Evolutionary conservation across 1,140 invertebrate species (phyloP), one percentile per base, ranked within the genome.

Genomic region (Maniola jurtina): DNA sequence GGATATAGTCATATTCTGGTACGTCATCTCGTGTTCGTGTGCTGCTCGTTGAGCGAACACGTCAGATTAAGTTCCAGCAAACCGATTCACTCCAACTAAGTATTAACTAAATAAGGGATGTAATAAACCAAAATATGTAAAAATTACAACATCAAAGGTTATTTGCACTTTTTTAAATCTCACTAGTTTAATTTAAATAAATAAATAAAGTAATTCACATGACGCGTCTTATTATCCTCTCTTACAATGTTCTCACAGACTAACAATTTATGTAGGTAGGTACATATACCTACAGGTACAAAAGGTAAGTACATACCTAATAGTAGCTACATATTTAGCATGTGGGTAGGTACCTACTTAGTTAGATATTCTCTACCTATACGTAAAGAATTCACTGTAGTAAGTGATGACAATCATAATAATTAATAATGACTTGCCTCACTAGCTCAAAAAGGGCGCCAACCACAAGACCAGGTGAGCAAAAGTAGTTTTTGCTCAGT

Each of bases 101-200:
- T 11, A 11, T 6, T 42, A 42, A 11, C 35, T 40, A 33, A 55
- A 15, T 11, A 61, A 56, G 55, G 58, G 52, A 61, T 64, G 47
- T 65, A 35, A 54, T 63, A 50, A 52, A 33, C 33, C 34, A 54
- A 54, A 10, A 58, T 64, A 57, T 70, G 42, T 65, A 70, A 70
- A 71, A 70, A 58, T 64, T 66, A 75, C 71, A 38, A 45, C 42
- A 63, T 66, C 14, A 52, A 68, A 57, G 63, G 72, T 83, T 78
- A 75, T 84, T 86, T 84, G 84, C 84, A 86, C 84, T 84, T 86
- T 86, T 84, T 84, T 84, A 86, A 83, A 75, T 80, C 71, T 82
- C 75, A 72, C 70, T 71, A 71, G 61, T 68, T 66, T 68, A 61
- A 70, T 64, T 71, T 52, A 73, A 77, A 75, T 73, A 76, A 73